These are phyloP conservation scores for Ernsta delagoae DNA, from an alignment of 2,888 invertebrate species.

Conservation along the genomic window DNA sequence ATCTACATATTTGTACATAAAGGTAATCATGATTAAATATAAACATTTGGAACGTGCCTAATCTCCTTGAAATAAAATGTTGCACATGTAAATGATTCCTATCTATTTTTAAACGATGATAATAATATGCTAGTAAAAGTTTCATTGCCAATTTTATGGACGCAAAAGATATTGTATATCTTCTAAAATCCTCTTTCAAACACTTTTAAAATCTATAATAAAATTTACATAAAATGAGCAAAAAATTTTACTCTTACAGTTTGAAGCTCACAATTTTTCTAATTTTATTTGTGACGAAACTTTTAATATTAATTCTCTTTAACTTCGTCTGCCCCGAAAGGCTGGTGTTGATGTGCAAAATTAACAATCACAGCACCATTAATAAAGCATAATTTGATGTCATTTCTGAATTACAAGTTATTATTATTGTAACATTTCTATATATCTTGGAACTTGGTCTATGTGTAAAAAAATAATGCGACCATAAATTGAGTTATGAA, in stretches of 20 bases:
- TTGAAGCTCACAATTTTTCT: not conserved
- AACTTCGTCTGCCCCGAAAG: too few species aligned
- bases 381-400: not conserved
- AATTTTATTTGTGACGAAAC: not conserved
- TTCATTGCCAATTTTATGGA: too few species aligned
- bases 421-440: too few species aligned
- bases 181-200: too few species aligned
- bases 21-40: conserved; percentile 16
- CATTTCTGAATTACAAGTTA: too few species aligned
- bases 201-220: too few species aligned
- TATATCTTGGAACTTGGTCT: too few species aligned
- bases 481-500: too few species aligned
- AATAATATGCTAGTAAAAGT: too few species aligned
- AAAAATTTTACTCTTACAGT: not conserved
- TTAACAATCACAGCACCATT: conserved; percentile 30
- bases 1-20: conserved; percentile 20
- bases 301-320: not conserved
- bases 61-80: conserved; percentile 1
- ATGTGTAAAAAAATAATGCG: too few species aligned
- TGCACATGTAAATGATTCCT: too few species aligned
- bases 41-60: not conserved
- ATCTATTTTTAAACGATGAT: not conserved
- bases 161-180: too few species aligned
- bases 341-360: not conserved
- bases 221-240: not conserved